Percentiles rank a stretch among this genome's conserved stretches.
Evolutionary conservation across 2,797 vertebrate genomes (phyloP).

Genomic region (Cossypha polioptera): DNA sequence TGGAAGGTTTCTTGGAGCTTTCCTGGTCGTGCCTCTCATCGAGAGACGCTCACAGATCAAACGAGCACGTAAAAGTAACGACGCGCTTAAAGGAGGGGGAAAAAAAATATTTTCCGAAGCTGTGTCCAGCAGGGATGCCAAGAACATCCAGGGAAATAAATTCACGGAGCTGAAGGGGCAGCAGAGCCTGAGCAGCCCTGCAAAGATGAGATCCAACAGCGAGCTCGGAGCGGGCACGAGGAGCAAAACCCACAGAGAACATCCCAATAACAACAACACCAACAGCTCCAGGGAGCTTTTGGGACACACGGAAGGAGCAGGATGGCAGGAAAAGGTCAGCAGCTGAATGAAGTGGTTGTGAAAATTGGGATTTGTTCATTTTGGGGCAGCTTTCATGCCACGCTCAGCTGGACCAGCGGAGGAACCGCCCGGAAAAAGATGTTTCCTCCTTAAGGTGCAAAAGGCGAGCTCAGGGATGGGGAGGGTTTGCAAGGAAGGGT

Average conservation of each 20-base stretch:
- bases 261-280: not conserved
- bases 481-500: not conserved
- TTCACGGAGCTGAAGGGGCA: not conserved
- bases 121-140: not conserved
- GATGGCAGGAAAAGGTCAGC: not conserved
- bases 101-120: not conserved
- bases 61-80: not conserved
- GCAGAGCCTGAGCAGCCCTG: not conserved
- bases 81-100: not conserved
- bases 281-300: fast-evolving
- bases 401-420: fast-evolving
- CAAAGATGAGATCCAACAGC: not conserved
- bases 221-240: fast-evolving
- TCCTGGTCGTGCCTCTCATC: not conserved
- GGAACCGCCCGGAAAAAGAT: fast-evolving
- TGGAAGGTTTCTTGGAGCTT: not conserved
- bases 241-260: not conserved
- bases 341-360: not conserved
- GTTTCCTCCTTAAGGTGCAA: not conserved
- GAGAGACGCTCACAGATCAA: not conserved
- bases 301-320: not conserved
- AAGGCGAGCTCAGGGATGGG: not conserved
- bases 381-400: not conserved
- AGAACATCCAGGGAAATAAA: not conserved
- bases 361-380: not conserved